phyloP scores from a whole-genome alignment of 2,888 invertebrate genomes.

The Melipona beecheii region DNA sequence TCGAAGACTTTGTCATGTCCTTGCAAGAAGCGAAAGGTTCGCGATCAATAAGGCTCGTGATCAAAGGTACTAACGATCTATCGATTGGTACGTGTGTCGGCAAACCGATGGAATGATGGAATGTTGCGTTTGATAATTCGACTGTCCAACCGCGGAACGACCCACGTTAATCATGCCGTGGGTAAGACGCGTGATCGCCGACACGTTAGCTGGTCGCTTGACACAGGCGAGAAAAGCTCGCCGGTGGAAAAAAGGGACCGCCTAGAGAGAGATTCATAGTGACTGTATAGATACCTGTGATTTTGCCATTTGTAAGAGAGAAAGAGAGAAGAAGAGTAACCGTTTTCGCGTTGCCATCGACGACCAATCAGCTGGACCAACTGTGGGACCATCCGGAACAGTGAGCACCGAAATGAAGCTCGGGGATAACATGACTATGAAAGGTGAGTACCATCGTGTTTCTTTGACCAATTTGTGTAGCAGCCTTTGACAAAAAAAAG shows the following conservation, averaged over 20 bases:
- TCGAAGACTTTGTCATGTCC: too few relatives aligned
- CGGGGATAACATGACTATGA: slow-evolving; percentile 79
- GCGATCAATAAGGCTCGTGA: neutral
- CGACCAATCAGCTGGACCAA: slow-evolving; percentile 4
- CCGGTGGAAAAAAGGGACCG: slow-evolving; percentile 15
- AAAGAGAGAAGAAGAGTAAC: neutral
- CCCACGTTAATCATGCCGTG: slow-evolving; percentile 43
- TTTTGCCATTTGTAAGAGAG: neutral
- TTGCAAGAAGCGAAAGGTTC: slow-evolving; percentile 1
- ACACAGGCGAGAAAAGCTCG: slow-evolving; percentile 36
- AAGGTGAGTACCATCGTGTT: slow-evolving; percentile 71
- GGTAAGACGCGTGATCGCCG: slow-evolving; percentile 7
- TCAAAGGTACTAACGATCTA: slow-evolving; percentile 34
- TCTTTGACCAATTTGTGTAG: too few relatives aligned
- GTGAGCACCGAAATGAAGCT: slow-evolving; percentile 75
- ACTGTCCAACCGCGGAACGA: slow-evolving; percentile 24
- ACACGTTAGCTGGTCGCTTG: slow-evolving; percentile 4
- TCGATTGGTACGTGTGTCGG: neutral
- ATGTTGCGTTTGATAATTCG: slow-evolving; percentile 29
- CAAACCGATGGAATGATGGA: neutral
- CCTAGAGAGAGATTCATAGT: slow-evolving; percentile 16
- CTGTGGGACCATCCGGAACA: slow-evolving; percentile 41
- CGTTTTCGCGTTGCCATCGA: neutral
- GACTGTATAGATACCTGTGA: slow-evolving; percentile 22
- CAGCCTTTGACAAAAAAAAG: too few relatives aligned